Percentiles rank a stretch among this genome's conserved stretches.
These are phyloP conservation scores for Automeris io DNA, from an alignment of 2,888 invertebrate genomes.

Conservation along the genomic window DNA sequence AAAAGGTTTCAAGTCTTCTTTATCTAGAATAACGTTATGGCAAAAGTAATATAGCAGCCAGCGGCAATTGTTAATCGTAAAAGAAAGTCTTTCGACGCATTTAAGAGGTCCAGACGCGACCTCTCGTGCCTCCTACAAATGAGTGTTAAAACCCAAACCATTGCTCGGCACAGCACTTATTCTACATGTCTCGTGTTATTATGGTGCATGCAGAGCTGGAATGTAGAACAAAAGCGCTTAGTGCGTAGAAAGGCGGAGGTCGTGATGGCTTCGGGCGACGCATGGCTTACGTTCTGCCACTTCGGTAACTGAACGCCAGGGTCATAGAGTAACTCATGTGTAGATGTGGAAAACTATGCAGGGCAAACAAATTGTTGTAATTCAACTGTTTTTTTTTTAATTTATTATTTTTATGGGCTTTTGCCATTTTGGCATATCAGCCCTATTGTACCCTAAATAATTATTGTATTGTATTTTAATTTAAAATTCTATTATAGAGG, in stretches of 20 bases:
- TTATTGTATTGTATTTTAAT: too few relatives aligned
- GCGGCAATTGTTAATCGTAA: too few relatives aligned
- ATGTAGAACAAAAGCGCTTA: constrained; percentile 29
- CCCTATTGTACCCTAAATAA: too few relatives aligned
- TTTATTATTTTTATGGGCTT: too few relatives aligned
- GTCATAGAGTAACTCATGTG: background rate
- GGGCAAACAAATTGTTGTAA: background rate
- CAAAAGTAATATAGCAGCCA: too few relatives aligned
- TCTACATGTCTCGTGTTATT: constrained; percentile 1
- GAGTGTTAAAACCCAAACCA: constrained; percentile 1
- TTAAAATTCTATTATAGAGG: too few relatives aligned
- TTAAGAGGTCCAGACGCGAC: too few relatives aligned
- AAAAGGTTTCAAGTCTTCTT: too few relatives aligned
- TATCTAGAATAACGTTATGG: too few relatives aligned
- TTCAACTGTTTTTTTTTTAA: too few relatives aligned
- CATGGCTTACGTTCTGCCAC: constrained; percentile 57
- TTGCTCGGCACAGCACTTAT: constrained; percentile 2
- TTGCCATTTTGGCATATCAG: too few relatives aligned
- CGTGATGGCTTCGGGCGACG: constrained; percentile 61
- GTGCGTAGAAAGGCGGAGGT: constrained; percentile 42
- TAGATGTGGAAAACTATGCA: background rate
- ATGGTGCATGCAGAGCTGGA: constrained; percentile 14
- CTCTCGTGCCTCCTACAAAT: background rate
- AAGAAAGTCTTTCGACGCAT: too few relatives aligned
- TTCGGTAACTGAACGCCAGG: constrained; percentile 54